Conservation (phyloP, 2,113 vertebrate genomes). For the Boleophthalmus pectinirostris region DNA sequence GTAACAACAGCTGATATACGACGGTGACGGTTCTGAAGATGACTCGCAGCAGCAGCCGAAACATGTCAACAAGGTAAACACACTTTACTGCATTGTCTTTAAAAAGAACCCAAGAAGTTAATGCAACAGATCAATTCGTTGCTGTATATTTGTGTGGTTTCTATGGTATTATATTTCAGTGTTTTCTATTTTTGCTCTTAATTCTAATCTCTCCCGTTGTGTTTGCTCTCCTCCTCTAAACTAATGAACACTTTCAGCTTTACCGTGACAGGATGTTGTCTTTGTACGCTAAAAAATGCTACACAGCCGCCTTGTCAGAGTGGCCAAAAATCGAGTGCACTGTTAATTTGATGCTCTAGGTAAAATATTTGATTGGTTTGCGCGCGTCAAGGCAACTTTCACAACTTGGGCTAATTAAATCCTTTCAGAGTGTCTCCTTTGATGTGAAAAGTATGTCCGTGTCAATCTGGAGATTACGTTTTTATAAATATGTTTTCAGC, state of each 20-base stretch:
- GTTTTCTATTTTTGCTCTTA: background rate
- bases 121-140: too few species aligned
- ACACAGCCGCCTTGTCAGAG: conserved; percentile 20
- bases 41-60: too few species aligned
- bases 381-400: conserved; percentile 36
- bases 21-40: too few species aligned
- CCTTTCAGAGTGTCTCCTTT: conserved; percentile 45
- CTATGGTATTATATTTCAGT: background rate
- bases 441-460: conserved; percentile 50
- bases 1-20: too few species aligned
- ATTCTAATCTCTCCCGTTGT: conserved; percentile 15
- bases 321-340: background rate
- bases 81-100: too few species aligned
- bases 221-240: conserved; percentile 2
- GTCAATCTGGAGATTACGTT: conserved; percentile 28
- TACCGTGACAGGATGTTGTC: conserved; percentile 19
- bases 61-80: too few species aligned
- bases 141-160: too few species aligned
- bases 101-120: too few species aligned
- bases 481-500: conserved; percentile 6
- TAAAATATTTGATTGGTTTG: conserved; percentile 36
- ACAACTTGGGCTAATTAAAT: conserved; percentile 46
- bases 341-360: conserved; percentile 30
- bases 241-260: background rate
- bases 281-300: conserved; percentile 12